phyloP scores from a whole-genome alignment of 1,140 invertebrate genomes.

The Laupala kohalensis region DNA sequence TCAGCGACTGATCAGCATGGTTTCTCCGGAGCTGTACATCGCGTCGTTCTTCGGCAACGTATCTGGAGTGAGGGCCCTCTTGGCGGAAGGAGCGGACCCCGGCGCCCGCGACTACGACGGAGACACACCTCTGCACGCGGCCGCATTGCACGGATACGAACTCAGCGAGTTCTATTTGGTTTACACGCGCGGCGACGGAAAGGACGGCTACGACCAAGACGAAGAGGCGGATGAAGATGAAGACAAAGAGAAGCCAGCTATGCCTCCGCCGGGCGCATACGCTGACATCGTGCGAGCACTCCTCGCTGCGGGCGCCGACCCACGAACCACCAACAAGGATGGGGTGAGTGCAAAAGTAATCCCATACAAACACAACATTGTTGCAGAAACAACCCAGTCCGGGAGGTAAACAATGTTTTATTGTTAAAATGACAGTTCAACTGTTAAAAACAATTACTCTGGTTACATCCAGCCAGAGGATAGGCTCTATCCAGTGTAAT shows the following conservation, averaged over 20 bases:
- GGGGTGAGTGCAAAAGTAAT: not conserved
- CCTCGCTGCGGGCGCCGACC: not conserved
- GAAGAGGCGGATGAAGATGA: not conserved
- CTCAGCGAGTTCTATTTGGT: not conserved
- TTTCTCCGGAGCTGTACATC: not conserved
- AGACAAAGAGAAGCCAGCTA: not conserved
- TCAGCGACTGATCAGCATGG: not conserved
- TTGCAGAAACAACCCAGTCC: no score
- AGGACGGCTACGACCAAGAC: not conserved
- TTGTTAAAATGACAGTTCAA: no score
- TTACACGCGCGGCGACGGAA: not conserved
- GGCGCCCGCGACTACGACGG: not conserved
- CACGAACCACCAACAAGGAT: not conserved
- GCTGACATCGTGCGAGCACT: not conserved
- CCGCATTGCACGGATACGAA: not conserved
- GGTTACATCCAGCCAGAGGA: no score
- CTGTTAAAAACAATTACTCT: no score
- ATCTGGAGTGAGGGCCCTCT: not conserved
- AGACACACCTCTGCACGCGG: not conserved
- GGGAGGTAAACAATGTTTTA: no score
- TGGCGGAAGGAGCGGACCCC: not conserved
- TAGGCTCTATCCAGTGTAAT: no score
- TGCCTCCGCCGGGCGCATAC: not conserved
- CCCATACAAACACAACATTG: no score
- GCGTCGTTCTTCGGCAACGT: not conserved